Evolutionary conservation across 2,113 vertebrate genomes (phyloP), one percentile per base, ranked within the genome.

Genomic region (Scalopus aquaticus): DNA sequence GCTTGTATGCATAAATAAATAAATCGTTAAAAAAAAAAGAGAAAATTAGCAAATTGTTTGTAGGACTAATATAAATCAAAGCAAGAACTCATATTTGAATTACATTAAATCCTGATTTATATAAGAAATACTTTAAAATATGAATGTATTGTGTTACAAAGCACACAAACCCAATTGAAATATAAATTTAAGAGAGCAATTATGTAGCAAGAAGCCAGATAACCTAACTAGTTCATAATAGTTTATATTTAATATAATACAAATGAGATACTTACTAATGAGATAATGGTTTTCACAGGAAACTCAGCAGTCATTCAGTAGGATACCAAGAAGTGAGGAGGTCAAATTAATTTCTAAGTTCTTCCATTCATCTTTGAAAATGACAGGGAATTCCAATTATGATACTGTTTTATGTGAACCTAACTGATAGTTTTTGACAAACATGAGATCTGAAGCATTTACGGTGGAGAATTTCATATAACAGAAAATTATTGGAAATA

Each of bases 251-350:
- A 90, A 83, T 86, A 69, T 73, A 42, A 42, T 73, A 46, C 42
- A 92, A 78, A 58, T 96, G n/a, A 79, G 51, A 81, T 42, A 32
- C 72, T 58, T 85, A 80, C 28, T 67, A 42, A 80, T 81, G 58
- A 94, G n/a, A 69, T 94, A 64, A 79, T 69, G 30, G 26, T 20
- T 93, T 83, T 93, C 76, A 74, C 35, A 90, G 73, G 46, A 96
- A 87, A 79, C 17, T 56, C 1, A 4, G 30, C 46, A 95, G 67
- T 69, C 90, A 81, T 96, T 93, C 42, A 64, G 7, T 22, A 72
- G 28, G 24, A 58, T 85, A 39, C 28, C 72, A 91, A 84, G 72
- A 32, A 67, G 30, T 8, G 56, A 80, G 58, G 42, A 56, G 32
- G 46, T 69, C 35, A 94, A 79, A 70, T 84, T 72, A 90, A 90